Evolutionary conservation across 2,888 invertebrate species (phyloP), one percentile per base, ranked within the genome.

Genomic region (Tridacna gigas): DNA sequence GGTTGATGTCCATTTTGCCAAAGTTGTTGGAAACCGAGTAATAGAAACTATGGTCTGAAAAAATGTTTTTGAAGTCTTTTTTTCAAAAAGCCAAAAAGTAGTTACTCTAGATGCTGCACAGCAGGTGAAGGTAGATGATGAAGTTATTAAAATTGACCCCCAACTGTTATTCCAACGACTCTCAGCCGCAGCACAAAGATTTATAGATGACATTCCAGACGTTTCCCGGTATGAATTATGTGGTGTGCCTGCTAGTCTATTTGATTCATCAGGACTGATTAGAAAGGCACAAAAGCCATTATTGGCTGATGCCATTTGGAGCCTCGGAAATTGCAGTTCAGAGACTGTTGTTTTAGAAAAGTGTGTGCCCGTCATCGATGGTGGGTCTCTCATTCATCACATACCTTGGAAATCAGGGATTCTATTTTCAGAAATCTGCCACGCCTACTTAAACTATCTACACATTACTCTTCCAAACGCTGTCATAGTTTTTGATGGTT

Each of bases 401-500:
- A 26, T 77, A 25, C 77, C 67, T 12, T 77, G 77, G 77, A 47
- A 3, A 51, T 18, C 47, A n/a, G 47, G 63, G 1, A 4, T 2
- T 11, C 26, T 63, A 45, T 75, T 15, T n/a, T 11, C 18, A 3
- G 48, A 47, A 48, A 67, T 77, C 13, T 26, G 26, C 12, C 22
- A 47, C 2, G n/a, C n/a, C 11, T 65, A 76, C 48, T 3, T n/a
- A 22, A 11, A 47, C n/a, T 76, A 76, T 22, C 12, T 22, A 12
- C 20, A 76, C 7, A 20, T 26, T 25, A 61, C 63, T 7, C n/a
- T n/a, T n/a, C n/a, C n/a, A n/a, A n/a, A n/a, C n/a, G n/a, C n/a
- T n/a, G n/a, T n/a, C n/a, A 25, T 76, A 4, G 66, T 76, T 11
- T 76, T 76, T 48, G 76, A 76, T 47, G 76, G 76, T 47, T 76